These are phyloP conservation scores for Coreoperca whiteheadi DNA, from an alignment of 2,113 vertebrate species.

Conservation along the genomic window DNA sequence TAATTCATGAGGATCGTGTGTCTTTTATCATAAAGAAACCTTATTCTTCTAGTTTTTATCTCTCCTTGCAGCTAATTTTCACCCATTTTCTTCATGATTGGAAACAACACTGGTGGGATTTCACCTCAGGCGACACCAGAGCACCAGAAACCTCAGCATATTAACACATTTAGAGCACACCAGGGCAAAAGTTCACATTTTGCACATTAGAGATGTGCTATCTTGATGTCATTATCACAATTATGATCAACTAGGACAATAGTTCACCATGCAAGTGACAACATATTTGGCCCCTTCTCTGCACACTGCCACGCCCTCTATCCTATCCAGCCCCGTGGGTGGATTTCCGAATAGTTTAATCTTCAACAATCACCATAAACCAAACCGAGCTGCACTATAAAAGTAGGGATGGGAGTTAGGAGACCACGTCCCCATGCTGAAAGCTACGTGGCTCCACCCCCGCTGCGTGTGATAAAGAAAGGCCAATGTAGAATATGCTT, in stretches of 20 bases:
- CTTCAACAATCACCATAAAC: conserved; percentile 65
- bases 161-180: neutral
- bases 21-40: neutral
- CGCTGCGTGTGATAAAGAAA: conserved; percentile 1
- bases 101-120: neutral
- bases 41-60: neutral
- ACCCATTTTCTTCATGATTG: neutral
- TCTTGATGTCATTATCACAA: conserved; percentile 5
- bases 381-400: conserved; percentile 23
- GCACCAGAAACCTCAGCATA: neutral
- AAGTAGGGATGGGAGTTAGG: conserved; percentile 15
- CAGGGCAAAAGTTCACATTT: neutral
- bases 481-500: neutral
- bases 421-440: conserved; percentile 8
- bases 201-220: neutral
- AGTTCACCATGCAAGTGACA: conserved; percentile 9
- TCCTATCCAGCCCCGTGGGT: neutral
- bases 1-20: neutral
- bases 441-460: neutral
- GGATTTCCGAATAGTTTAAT: conserved; percentile 67
- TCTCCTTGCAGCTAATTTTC: neutral
- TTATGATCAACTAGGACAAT: conserved; percentile 22
- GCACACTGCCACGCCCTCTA: neutral
- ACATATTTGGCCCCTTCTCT: neutral
- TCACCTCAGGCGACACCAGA: neutral